Base-by-base conservation (phyloP, 2,888 invertebrate genomes). In the Drosophila anomalata region DNA sequence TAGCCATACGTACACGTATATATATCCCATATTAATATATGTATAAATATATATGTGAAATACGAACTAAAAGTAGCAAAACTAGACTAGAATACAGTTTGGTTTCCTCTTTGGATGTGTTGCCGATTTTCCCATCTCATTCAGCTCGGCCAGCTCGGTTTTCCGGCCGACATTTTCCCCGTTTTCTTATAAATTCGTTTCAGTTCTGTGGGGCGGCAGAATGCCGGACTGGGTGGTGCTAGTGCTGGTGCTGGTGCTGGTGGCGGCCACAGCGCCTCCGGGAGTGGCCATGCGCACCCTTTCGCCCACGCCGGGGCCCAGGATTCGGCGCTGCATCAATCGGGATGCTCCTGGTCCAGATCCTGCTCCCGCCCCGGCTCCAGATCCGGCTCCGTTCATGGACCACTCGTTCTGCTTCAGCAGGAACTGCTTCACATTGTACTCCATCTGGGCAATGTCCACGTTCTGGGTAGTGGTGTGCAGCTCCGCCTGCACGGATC, bases 391-490 rank as follows among this genome's bases (percentile, higher is more conserved):
- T 12, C 78, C 83, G 12, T 90, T 89, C 89, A 91, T 91, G 5
- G 92, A 92, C 92, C 92, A 92, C 76, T 92, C 92, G 61, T 92
- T 92, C 59, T 92, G 92, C 76, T 95, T 95, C 88, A 95, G 92
- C 78, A 95, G 91, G 90, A 95, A 95, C 89, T 95, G 94, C 90
- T 95, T 95, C n/a, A 95, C 95, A 89, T 95, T 95, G 87, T 95
- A 95, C 89, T 95, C 95, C 95, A 95, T 95, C 89, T 95, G 94
- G 20, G 94, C 95, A 78, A 95, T 93, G 89, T 94, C 94, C 77
- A 94, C 94, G 8, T 93, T 79, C 55, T 91, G 89, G 4, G 92
- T 90, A 55, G 90, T 89, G 20, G 88, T 89, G 20, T 90, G 90
- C 60, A 90, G 73, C 62, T 90, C 90, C 14, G 90, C 90, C 52